Conservation (phyloP, 2,113 vertebrate species). For the Trematomus loennbergii region DNA sequence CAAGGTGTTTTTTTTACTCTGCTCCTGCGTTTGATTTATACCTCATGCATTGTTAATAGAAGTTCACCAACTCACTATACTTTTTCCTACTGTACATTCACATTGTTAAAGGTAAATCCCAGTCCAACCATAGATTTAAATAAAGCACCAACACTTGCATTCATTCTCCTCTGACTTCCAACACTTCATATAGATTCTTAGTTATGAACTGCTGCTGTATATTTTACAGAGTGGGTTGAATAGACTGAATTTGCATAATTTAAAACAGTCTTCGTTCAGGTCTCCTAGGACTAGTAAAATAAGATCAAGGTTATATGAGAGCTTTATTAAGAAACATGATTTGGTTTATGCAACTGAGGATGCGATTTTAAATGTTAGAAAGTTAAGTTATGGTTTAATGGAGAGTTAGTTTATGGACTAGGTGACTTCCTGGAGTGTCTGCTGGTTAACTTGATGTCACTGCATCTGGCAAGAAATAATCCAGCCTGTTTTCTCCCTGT, state of each 20-base stretch:
- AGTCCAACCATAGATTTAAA: slow-evolving; percentile 22
- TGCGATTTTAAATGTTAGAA: background rate
- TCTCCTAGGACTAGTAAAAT: background rate
- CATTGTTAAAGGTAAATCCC: slow-evolving; percentile 41
- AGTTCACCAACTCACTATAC: slow-evolving; percentile 5
- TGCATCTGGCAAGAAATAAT: background rate
- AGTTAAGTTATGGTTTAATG: background rate
- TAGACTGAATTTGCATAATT: slow-evolving; percentile 31
- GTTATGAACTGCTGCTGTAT: slow-evolving; percentile 16
- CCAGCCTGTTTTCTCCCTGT: background rate
- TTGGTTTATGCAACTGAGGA: background rate
- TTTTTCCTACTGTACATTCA: slow-evolving; percentile 19
- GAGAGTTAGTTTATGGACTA: background rate
- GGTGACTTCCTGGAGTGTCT: background rate
- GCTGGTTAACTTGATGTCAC: background rate
- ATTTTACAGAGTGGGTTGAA: slow-evolving; percentile 22
- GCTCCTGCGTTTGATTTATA: slow-evolving; percentile 62
- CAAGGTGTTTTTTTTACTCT: slow-evolving; percentile 49
- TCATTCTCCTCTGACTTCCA: slow-evolving; percentile 15
- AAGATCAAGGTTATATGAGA: slow-evolving; percentile 20
- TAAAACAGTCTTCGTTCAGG: background rate
- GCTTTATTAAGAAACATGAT: background rate
- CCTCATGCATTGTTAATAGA: slow-evolving; percentile 64
- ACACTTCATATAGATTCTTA: background rate
- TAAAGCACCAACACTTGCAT: slow-evolving; percentile 38